A percentile compares a stretch with the other conserved stretches of the same genome.
Evolutionary conservation across 2,888 invertebrate genomes (phyloP).

Genomic region (Dicyrtoma fusca): DNA sequence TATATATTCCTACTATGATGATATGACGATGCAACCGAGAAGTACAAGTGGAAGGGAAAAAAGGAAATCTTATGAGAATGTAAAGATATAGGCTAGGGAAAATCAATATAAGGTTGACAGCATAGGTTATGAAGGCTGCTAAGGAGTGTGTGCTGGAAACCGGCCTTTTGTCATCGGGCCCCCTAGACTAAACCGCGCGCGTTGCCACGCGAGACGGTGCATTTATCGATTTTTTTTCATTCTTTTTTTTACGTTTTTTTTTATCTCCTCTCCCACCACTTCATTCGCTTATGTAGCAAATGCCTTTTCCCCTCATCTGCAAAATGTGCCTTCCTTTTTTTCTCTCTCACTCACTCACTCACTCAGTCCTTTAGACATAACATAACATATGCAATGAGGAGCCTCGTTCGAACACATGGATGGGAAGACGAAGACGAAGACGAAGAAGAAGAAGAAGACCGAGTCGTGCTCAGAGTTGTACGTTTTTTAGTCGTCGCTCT

Average conservation of each 20-base stretch:
- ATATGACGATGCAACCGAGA: constrained; percentile 10
- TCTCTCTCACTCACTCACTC: constrained; percentile 11
- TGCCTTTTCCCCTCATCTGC: constrained; percentile 38
- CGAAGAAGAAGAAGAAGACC: background rate
- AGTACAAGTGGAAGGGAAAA: constrained; percentile 12
- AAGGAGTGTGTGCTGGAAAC: constrained; percentile 44
- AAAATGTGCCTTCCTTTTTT: constrained; percentile 32
- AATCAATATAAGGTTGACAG: constrained; percentile 53
- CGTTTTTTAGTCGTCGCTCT: constrained; percentile 24
- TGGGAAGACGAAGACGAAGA: constrained; percentile 20
- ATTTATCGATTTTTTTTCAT: constrained; percentile 55
- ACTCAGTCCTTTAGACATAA: background rate
- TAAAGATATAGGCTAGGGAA: constrained; percentile 47
- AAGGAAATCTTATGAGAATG: constrained; percentile 26
- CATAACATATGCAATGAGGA: constrained; percentile 25
- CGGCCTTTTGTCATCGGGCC: constrained; percentile 55
- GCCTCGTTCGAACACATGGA: constrained; percentile 11
- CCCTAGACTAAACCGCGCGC: constrained; percentile 47
- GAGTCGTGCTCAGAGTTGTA: too few species aligned
- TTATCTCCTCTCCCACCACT: constrained; percentile 39
- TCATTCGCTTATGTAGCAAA: constrained; percentile 35
- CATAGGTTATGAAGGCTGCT: constrained; percentile 48
- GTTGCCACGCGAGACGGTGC: constrained; percentile 56
- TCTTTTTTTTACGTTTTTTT: constrained; percentile 41
- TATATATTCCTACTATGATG: background rate